These are phyloP conservation scores for Lophochroa leadbeateri DNA, from an alignment of 2,113 vertebrate genomes.

Conservation along the genomic window DNA sequence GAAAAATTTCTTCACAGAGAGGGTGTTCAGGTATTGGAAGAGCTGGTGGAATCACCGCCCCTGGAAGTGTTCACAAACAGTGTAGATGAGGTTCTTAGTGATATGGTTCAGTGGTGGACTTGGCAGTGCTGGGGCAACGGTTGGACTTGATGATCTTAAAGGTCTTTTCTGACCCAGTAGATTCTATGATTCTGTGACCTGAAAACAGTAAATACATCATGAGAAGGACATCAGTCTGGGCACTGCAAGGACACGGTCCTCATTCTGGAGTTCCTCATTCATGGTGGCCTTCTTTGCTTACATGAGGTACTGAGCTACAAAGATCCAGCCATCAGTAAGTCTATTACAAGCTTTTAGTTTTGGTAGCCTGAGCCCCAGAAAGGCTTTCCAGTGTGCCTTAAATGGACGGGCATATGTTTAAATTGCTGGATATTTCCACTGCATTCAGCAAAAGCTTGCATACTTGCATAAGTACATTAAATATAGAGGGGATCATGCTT, in stretches of 20 bases:
- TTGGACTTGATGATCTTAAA: background rate
- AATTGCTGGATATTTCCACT: background rate
- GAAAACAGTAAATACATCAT: background rate
- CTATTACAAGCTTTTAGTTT: background rate
- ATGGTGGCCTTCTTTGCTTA: background rate
- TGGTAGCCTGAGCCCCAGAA: accelerated
- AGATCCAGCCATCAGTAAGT: background rate
- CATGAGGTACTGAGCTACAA: background rate
- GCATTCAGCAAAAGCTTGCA: background rate
- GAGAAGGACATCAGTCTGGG: background rate
- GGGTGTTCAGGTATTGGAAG: too few species aligned
- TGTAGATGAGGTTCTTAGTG: background rate
- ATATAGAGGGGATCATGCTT: background rate
- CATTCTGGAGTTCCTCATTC: background rate
- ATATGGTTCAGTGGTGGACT: background rate
- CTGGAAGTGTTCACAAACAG: background rate
- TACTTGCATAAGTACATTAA: background rate
- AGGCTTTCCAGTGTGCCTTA: background rate
- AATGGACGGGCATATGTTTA: background rate
- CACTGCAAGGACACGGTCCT: background rate
- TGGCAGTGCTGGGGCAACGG: background rate
- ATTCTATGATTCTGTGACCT: background rate
- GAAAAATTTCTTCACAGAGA: background rate
- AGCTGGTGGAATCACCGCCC: background rate
- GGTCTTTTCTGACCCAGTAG: background rate